Percentiles rank a stretch among this genome's conserved stretches.
Conservation (phyloP, 1,140 invertebrate species). For the Caenorhabditis elegans region WBcel235 BX284605.5:7969001-7969500, state of each 20-base stretch:
- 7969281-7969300: not conserved
- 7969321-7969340: not conserved
- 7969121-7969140: too few relatives aligned
- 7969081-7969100: too few relatives aligned
- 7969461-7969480: not conserved
- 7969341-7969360: not conserved
- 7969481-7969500: not conserved
- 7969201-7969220: not conserved
- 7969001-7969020: not conserved
- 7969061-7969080: too few relatives aligned
- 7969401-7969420: not conserved
- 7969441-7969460: not conserved
- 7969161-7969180: constrained; percentile 22
- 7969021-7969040: too few relatives aligned
- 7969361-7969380: not conserved
- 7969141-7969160: not conserved
- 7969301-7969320: constrained; percentile 13
- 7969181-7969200: not conserved
- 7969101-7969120: too few relatives aligned
- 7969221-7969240: too few relatives aligned
- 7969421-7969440: not conserved
- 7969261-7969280: not conserved
- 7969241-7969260: too few relatives aligned
- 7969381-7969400: not conserved
- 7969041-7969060: too few relatives aligned